Base-by-base conservation (phyloP, 2,797 vertebrate genomes). In the Parauchenoglanis punctatus region DNA sequence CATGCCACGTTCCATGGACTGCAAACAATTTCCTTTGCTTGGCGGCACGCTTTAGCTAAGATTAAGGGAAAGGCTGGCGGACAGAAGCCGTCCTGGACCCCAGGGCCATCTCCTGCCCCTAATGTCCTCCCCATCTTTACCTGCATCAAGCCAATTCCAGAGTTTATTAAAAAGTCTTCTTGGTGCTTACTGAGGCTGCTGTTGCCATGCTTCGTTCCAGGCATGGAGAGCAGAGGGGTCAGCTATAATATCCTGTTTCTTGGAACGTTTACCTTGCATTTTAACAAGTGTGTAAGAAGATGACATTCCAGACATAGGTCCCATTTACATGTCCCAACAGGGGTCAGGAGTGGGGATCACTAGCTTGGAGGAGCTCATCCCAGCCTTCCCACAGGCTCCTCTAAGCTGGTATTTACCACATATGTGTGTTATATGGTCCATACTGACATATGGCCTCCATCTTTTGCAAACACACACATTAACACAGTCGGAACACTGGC, bases 21-120 rank as follows among this genome's bases (percentile, higher is more conserved):
- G 94, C 94, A 94, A 95, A 96, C 95, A 96, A 96, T 96, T 96
- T 96, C 96, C 96, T 96, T 93, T 93, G 92, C 93, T 93, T 91
- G 86, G 92, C 91, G 87, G 93, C 94, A 92, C 92, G 94, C 94
- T 93, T 95, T 90, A 93, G 95, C 94, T 91, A 86, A 87, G 95
- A 95, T 96, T 96, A 95, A 95, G 93, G 92, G 92, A 93, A 91
- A 93, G 93, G 93, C 93, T 94, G 93, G 94, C 93, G 92, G 93
- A 95, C 91, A 87, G 94, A 93, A 94, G 93, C 93, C 92, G 91
- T 92, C 89, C 91, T 92, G 93, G 93, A 92, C 94, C 84, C 88
- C 59, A 76, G 83, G 86, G 85, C 70, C 93, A 94, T 94, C 92
- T 92, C 91, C 93, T 94, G 92, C 92, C 92, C 82, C 90, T 35